Evolutionary conservation across 2,888 invertebrate species (phyloP), one percentile per base, ranked within the genome.

Genomic region (Thalpophila matura): DNA sequence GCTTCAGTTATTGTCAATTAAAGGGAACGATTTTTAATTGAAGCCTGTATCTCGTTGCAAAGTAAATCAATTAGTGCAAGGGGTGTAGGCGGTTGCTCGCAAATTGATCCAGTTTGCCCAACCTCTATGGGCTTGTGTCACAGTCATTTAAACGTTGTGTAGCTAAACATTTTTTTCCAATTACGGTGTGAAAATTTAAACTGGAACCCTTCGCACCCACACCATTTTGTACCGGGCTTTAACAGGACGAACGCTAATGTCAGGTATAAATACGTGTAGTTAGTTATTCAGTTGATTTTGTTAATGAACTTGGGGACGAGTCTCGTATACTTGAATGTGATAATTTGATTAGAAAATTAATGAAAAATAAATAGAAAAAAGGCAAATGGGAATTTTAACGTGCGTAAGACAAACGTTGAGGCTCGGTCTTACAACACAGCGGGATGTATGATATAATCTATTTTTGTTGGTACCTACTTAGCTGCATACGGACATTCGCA

Each of bases 11-110:
- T 88, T 86, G 86, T 88, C 88, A 89, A 88, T 89, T 88, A 89
- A 85, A 87, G 86, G 85, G 83, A 88, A 86, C 82, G 80, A 80
- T 90, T 91, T 90, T 92, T 90, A 91, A 91, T 91, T 89, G 90
- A 89, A 85, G 70, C 75, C 74, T 74, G 89, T 89, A 89, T 92
- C 88, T 82, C 68, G 86, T 93, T 89, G 84, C 93, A 89, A 90
- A 91, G 92, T 91, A 93, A 94, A 93, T 91, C 92, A 93, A 94
- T 94, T 93, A 94, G 89, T 86, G 84, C 79, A 83, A 85, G 82
- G 86, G 86, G 86, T 81, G 84, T 79, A 82, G 83, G 77, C 81
- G 84, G 84, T 70, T 61, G 76, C 72, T 72, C 74, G 83, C 84
- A 87, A 87, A 89, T 88, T 89, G 86, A 87, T 88, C 88, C 85